These are phyloP conservation scores for Catharus minimus DNA, from an alignment of 2,113 vertebrate genomes.

Conservation along the genomic window DNA sequence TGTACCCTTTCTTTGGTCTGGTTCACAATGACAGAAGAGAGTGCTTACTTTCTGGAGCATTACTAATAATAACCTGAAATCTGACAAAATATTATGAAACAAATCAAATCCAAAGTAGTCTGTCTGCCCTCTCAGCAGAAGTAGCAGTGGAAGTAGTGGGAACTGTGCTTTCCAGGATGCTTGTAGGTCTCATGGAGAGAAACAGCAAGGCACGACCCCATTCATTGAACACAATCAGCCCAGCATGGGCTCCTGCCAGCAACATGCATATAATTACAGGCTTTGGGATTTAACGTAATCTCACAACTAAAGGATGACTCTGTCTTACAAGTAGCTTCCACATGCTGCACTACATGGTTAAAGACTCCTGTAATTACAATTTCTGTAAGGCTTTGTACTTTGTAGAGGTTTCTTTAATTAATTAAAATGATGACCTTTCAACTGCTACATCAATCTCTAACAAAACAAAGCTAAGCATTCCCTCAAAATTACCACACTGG, in stretches of 20 bases:
- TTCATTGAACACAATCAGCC: background rate
- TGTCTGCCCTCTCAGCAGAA: background rate
- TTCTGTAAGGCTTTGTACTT: constrained; percentile 23
- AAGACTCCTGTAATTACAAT: constrained; percentile 47
- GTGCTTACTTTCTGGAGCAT: background rate
- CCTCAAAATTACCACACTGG: background rate
- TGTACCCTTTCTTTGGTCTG: background rate
- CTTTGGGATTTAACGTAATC: constrained; percentile 41
- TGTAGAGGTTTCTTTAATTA: constrained; percentile 32
- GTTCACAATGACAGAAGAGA: background rate
- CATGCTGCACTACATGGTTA: constrained; percentile 15
- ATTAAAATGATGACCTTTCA: constrained; percentile 40
- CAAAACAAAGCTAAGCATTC: constrained; percentile 19
- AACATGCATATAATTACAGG: constrained; percentile 43
- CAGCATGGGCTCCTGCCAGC: constrained; percentile 9
- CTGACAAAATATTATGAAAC: constrained; percentile 17
- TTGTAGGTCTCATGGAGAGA: background rate
- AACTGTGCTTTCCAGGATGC: background rate
- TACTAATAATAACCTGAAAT: background rate
- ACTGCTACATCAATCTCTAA: constrained; percentile 1
- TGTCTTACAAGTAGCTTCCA: constrained; percentile 42
- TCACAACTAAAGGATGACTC: constrained; percentile 42
- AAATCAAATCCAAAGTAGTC: background rate
- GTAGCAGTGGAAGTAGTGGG: background rate
- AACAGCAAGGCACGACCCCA: background rate